Conservation (phyloP, 2,888 invertebrate genomes). For the Drosophila lacicola region DNA sequence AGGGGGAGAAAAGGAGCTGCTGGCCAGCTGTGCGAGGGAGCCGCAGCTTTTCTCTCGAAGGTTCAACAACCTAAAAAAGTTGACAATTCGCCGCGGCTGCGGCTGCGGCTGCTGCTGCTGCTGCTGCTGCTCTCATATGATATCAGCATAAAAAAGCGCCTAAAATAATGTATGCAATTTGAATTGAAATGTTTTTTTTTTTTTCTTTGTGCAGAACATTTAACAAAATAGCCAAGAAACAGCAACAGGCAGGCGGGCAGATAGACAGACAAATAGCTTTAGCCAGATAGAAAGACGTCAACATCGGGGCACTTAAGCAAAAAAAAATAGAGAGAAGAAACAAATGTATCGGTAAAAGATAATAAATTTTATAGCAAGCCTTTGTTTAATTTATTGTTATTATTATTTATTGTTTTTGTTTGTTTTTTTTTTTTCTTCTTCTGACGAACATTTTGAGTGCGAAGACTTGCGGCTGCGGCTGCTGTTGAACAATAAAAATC, state of each 20-base stretch:
- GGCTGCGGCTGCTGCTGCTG: background rate
- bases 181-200: conserved; percentile 39
- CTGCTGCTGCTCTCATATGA: conserved; percentile 21
- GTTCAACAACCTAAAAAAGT: conserved; percentile 64
- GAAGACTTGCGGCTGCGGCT: conserved; percentile 16
- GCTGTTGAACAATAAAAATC: conserved; percentile 65
- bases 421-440: background rate
- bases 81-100: conserved; percentile 22
- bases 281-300: conserved; percentile 40
- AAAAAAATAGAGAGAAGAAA: conserved; percentile 12
- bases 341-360: conserved; percentile 74
- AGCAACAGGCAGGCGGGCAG: conserved; percentile 5
- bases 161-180: conserved; percentile 54
- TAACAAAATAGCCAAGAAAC: conserved; percentile 14
- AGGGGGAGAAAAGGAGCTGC: background rate
- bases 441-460: conserved; percentile 20
- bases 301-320: conserved; percentile 51
- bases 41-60: background rate
- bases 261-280: conserved; percentile 17
- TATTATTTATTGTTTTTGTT: conserved; percentile 32
- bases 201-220: conserved; percentile 35
- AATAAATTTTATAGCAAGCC: conserved; percentile 72
- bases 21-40: background rate
- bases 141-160: conserved; percentile 18
- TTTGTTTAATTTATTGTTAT: conserved; percentile 74